Conservation (phyloP, 2,113 vertebrate species). For the Gymnocephalus cernua region DNA sequence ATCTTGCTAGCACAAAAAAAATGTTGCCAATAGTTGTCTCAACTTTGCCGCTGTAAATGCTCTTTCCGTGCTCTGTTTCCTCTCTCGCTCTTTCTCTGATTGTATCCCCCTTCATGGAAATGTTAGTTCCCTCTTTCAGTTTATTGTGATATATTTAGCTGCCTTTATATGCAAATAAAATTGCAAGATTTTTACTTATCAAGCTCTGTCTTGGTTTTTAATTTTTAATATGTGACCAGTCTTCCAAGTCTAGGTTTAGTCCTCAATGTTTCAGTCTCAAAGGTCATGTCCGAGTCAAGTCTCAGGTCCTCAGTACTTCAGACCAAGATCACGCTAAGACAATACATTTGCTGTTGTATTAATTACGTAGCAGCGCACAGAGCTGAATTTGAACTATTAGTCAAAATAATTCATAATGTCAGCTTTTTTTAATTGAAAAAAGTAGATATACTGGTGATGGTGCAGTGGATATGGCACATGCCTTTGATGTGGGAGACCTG, state of each 20-base stretch:
- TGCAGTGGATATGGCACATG: no score
- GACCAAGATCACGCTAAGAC: neutral
- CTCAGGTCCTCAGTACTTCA: no score
- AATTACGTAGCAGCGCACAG: no score
- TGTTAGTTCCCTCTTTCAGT: conserved; percentile 94
- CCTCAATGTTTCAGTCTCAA: neutral
- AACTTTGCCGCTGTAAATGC: conserved; percentile 95
- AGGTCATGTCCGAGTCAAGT: no score
- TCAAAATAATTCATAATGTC: no score
- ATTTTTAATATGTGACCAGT: conserved; percentile 7
- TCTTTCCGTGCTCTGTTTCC: conserved; percentile 82
- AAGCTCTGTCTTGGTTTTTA: conserved; percentile 40
- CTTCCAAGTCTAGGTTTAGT: neutral
- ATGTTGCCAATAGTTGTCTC: conserved; percentile 94
- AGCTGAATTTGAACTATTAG: no score
- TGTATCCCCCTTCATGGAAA: conserved; percentile 91
- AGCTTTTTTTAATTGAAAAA: no score
- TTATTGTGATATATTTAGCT: conserved; percentile 99
- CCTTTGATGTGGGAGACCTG: no score
- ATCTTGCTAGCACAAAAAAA: conserved; percentile 98
- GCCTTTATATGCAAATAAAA: conserved; percentile 99
- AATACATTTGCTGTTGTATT: no score
- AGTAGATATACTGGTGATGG: no score
- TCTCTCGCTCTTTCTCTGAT: conserved; percentile 84
- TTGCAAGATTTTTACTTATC: conserved; percentile 98